A percentile compares a stretch with the other conserved stretches of the same genome.
Evolutionary conservation across 2,888 invertebrate species (phyloP).

Genomic region (Ochlodes sylvanus): DNA sequence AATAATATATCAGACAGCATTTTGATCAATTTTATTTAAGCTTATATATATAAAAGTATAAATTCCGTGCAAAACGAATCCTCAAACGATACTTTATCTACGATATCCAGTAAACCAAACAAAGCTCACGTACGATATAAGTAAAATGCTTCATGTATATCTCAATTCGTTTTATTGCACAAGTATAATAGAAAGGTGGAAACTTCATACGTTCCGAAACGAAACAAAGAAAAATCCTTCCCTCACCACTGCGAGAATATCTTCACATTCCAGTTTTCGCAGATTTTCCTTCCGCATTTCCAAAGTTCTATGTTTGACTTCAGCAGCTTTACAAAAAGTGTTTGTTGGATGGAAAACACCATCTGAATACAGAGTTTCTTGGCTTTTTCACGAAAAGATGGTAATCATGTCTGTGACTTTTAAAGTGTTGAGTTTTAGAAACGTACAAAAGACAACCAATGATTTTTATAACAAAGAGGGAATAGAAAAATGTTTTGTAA

Average conservation of each 20-base stretch:
- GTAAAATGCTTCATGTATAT: conserved; percentile 10
- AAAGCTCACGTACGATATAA: conserved; percentile 18
- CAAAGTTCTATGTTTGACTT: conserved; percentile 43
- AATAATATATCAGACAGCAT: no score
- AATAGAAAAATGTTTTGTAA: no score
- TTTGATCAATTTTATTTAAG: no score
- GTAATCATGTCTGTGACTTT: conserved; percentile 2
- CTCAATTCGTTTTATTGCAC: conserved; percentile 11
- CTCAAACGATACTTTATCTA: conserved; percentile 20
- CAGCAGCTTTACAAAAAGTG: conserved; percentile 41
- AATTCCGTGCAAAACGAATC: not conserved
- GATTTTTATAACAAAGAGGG: no score
- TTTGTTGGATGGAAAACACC: conserved; percentile 34
- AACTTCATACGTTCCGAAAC: conserved; percentile 19
- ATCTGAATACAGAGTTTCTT: conserved; percentile 31
- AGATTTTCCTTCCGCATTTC: conserved; percentile 40
- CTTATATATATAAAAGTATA: no score
- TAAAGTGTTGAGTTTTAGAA: conserved; percentile 15
- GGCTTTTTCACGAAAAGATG: conserved; percentile 16
- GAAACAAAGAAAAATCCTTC: conserved; percentile 20
- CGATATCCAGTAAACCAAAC: conserved; percentile 16
- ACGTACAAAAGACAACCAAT: not conserved
- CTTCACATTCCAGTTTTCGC: conserved; percentile 35
- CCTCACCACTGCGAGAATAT: conserved; percentile 35
- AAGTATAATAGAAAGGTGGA: conserved; percentile 20